Evolutionary conservation across 37 sponge, comb jelly and placozoan species (phyloP).

Genomic region (Hexactinellida sp.): DNA sequence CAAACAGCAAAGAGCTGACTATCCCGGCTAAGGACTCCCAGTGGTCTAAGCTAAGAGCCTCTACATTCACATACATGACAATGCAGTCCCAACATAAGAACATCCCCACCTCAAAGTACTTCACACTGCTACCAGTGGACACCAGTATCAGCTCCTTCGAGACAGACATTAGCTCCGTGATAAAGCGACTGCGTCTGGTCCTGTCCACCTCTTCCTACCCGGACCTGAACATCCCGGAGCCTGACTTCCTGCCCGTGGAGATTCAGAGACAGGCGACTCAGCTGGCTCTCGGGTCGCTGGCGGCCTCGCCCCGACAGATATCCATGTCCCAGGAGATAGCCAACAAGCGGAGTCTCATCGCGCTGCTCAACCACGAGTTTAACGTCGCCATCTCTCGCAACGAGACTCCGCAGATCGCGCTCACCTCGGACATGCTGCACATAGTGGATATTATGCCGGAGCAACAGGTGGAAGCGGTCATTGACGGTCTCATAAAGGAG

Average conservation of each 20-base stretch:
- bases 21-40: neutral
- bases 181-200: neutral
- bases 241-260: neutral
- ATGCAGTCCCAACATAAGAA: neutral
- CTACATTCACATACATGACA: constrained; percentile 4
- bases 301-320: neutral
- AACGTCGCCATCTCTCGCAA: neutral
- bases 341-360: neutral
- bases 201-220: neutral
- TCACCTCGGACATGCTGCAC: neutral
- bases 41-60: neutral
- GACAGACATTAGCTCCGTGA: neutral
- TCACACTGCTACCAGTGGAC: neutral
- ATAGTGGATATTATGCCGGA: neutral
- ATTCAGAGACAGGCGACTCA: neutral
- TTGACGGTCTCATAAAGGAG: neutral
- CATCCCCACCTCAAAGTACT: neutral
- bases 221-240: neutral
- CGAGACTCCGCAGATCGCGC: neutral
- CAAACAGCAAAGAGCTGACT: neutral
- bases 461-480: neutral
- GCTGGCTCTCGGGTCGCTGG: neutral
- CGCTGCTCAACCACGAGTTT: neutral
- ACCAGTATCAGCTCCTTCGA: neutral
- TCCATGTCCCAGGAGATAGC: neutral